A percentile compares a stretch with the other conserved stretches of the same genome.
phyloP scores from a whole-genome alignment of 1,140 invertebrate genomes.

The Philaenus spumarius region DNA sequence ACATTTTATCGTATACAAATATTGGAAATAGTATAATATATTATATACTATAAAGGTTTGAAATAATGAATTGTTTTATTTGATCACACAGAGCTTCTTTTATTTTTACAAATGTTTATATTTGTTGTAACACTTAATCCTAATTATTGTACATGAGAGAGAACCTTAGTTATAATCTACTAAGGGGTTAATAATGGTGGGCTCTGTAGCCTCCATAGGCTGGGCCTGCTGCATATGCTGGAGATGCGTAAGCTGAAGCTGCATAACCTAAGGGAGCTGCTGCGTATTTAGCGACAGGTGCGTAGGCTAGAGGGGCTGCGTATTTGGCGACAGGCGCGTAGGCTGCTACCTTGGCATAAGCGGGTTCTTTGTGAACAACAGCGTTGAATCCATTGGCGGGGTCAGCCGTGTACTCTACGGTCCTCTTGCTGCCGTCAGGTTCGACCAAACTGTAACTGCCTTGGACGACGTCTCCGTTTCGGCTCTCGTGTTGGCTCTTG shows the following conservation, averaged over 20 bases:
- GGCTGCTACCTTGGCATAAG: conserved; percentile 6
- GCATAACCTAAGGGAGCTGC: conserved; percentile 21
- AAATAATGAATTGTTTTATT: too few species aligned
- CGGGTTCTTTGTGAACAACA: conserved; percentile 21
- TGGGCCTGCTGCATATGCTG: too few species aligned
- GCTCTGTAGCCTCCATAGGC: too few species aligned
- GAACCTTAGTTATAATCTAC: too few species aligned
- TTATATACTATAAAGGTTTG: too few species aligned
- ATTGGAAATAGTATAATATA: too few species aligned
- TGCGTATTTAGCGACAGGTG: conserved; percentile 15
- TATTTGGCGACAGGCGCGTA: conserved; percentile 33
- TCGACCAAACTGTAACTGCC: conserved; percentile 54
- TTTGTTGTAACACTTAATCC: too few species aligned
- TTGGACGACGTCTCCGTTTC: conserved; percentile 57
- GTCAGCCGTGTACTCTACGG: conserved; percentile 31
- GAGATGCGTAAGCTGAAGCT: conserved; percentile 20
- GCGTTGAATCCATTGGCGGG: conserved; percentile 28
- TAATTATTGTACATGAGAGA: too few species aligned
- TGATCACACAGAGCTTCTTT: too few species aligned
- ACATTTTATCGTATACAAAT: too few species aligned
- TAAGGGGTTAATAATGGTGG: too few species aligned
- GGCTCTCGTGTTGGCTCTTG: conserved; percentile 58
- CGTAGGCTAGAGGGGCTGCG: conserved; percentile 31
- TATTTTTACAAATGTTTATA: too few species aligned
- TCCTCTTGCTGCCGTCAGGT: conserved; percentile 35